Evolutionary conservation across 2,888 invertebrate species (phyloP).

Genomic region (Drosophila nr. perissopoda): DNA sequence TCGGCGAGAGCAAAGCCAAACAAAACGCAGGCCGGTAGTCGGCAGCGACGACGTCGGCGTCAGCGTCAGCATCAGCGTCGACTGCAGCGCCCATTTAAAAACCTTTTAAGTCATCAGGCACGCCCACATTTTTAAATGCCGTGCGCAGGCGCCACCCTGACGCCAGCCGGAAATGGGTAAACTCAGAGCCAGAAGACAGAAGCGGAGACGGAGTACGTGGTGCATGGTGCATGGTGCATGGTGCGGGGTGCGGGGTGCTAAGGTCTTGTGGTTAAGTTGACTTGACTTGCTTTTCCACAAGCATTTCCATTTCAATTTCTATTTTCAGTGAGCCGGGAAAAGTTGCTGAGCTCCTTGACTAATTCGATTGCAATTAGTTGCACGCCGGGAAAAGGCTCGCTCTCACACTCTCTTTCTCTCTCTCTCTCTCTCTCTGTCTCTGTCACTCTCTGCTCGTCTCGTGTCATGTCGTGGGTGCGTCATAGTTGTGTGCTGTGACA

Average conservation of each 20-base stretch:
- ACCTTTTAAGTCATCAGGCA: slow-evolving; percentile 82
- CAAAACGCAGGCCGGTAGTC: slow-evolving; percentile 29
- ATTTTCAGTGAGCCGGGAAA: slow-evolving; percentile 49
- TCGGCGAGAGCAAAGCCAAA: slow-evolving; percentile 68
- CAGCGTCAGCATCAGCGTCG: slow-evolving; percentile 10
- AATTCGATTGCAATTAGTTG: slow-evolving; percentile 78
- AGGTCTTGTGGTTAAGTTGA: slow-evolving; percentile 32
- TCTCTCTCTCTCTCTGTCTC: neutral
- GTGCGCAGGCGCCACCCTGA: slow-evolving; percentile 80
- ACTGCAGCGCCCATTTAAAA: slow-evolving; percentile 72
- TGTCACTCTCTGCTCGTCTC: slow-evolving; percentile 16
- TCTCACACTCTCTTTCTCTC: slow-evolving; percentile 27
- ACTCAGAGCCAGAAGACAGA: slow-evolving; percentile 27
- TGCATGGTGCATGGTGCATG: neutral
- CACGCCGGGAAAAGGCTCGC: slow-evolving; percentile 41
- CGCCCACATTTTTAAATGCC: slow-evolving; percentile 76
- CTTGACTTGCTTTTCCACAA: slow-evolving; percentile 32
- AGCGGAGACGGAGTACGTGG: slow-evolving; percentile 1
- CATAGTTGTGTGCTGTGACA: slow-evolving; percentile 67
- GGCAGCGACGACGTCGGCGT: slow-evolving; percentile 7
- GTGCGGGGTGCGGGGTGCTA: slow-evolving; percentile 6
- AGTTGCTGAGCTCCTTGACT: slow-evolving; percentile 79
- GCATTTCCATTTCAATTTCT: slow-evolving; percentile 33
- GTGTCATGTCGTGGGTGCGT: slow-evolving; percentile 55
- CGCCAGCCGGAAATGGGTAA: slow-evolving; percentile 78